Conservation (phyloP, 2,888 invertebrate species). For the Drosophila lutescens region DNA sequence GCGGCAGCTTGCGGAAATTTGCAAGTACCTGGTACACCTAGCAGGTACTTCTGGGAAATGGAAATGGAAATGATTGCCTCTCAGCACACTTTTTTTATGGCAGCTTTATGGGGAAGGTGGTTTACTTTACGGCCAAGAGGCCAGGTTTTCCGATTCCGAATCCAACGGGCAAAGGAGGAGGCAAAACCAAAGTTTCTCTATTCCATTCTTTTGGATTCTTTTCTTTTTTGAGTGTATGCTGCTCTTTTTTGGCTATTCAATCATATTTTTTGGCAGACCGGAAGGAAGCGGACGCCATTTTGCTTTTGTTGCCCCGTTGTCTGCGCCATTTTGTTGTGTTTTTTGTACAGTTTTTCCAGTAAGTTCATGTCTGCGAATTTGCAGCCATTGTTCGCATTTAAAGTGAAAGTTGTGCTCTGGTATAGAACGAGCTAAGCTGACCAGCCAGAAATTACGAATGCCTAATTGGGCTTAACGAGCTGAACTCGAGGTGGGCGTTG, state of each 20-base stretch:
- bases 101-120: slow-evolving; percentile 34
- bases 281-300: slow-evolving; percentile 69
- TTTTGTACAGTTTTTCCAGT: slow-evolving; percentile 8
- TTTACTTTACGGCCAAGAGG: slow-evolving; percentile 18
- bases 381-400: slow-evolving; percentile 37
- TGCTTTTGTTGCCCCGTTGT: slow-evolving; percentile 41
- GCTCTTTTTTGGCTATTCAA: slow-evolving; percentile 28
- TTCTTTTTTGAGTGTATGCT: neutral
- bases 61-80: slow-evolving; percentile 45
- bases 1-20: slow-evolving; percentile 72
- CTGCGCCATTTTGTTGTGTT: slow-evolving; percentile 53
- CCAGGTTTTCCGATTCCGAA: slow-evolving; percentile 3
- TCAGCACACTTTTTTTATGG: slow-evolving; percentile 37
- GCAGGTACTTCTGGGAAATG: slow-evolving; percentile 40
- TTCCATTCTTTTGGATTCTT: neutral
- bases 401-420: slow-evolving; percentile 67
- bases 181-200: slow-evolving; percentile 15
- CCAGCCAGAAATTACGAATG: slow-evolving; percentile 42
- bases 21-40: slow-evolving; percentile 54
- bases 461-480: slow-evolving; percentile 63
- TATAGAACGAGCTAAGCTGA: slow-evolving; percentile 23
- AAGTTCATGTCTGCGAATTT: slow-evolving; percentile 41
- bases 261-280: slow-evolving; percentile 52
- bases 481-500: slow-evolving; percentile 38
- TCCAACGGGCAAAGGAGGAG: neutral